These are phyloP conservation scores for Apeira syringaria DNA, from an alignment of 2,888 invertebrate genomes.

Conservation along the genomic window DNA sequence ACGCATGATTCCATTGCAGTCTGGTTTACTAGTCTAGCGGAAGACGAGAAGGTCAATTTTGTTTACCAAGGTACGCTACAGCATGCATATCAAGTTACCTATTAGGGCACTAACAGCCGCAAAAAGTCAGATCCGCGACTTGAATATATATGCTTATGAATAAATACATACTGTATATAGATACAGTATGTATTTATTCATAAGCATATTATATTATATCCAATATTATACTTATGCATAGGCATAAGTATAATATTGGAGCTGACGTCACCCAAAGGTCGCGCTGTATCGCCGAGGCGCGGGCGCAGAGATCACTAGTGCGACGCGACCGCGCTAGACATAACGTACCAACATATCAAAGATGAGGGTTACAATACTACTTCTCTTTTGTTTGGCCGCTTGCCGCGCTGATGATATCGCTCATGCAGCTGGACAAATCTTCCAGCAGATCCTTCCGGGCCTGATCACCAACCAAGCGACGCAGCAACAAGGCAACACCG, in stretches of 20 bases:
- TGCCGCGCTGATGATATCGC: conserved; percentile 66
- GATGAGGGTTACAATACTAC: conserved; percentile 61
- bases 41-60: conserved; percentile 52
- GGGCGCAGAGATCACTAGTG: conserved; percentile 72
- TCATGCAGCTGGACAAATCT: conserved; percentile 73
- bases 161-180: conserved; percentile 59
- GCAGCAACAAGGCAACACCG: conserved; percentile 64
- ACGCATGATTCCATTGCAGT: conserved; percentile 15
- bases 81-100: conserved; percentile 39
- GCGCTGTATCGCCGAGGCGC: conserved; percentile 56
- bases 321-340: conserved; percentile 63
- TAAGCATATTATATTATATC: no score
- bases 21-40: conserved; percentile 13
- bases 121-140: conserved; percentile 64
- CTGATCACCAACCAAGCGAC: conserved; percentile 65
- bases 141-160: conserved; percentile 70
- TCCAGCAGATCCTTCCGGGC: conserved; percentile 71
- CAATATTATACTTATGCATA: no score
- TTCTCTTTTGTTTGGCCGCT: conserved; percentile 53
- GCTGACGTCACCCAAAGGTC: conserved; percentile 79
- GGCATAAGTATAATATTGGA: no score
- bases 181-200: no score
- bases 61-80: conserved; percentile 41
- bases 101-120: conserved; percentile 52
- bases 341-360: conserved; percentile 52